These are phyloP conservation scores for Cenopis cana DNA, from an alignment of 2,888 invertebrate species.

Conservation along the genomic window DNA sequence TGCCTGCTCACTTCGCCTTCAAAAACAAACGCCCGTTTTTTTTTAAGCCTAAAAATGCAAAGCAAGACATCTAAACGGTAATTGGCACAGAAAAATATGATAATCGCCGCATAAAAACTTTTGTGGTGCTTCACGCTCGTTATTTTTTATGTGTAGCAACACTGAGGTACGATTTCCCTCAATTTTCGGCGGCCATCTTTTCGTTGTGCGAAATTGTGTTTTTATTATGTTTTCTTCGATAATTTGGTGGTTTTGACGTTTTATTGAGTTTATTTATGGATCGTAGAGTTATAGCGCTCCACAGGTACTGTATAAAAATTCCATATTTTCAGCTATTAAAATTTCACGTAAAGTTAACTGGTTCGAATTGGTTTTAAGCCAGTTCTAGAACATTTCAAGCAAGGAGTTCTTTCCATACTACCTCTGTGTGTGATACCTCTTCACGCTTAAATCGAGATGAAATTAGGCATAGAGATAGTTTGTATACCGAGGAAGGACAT, in stretches of 20 bases:
- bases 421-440: too few species aligned
- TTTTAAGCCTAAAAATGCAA: constrained; percentile 61
- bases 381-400: too few species aligned
- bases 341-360: neutral
- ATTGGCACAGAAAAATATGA: constrained; percentile 75
- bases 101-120: constrained; percentile 75
- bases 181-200: constrained; percentile 64
- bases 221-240: constrained; percentile 42
- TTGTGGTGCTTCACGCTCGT: constrained; percentile 68
- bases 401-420: too few species aligned
- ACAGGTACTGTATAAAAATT: neutral
- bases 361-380: too few species aligned
- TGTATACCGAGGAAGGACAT: too few species aligned
- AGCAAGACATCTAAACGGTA: constrained; percentile 68
- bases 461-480: too few species aligned
- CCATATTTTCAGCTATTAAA: neutral
- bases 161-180: constrained; percentile 64
- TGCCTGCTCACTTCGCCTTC: neutral
- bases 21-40: constrained; percentile 31
- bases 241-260: constrained; percentile 38
- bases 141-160: constrained; percentile 67
- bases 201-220: constrained; percentile 49
- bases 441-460: too few species aligned
- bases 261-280: constrained; percentile 38
- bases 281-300: neutral